Evolutionary conservation across 64 coral and sea anemone species (phyloP).

Genomic region (Montipora foliosa): DNA sequence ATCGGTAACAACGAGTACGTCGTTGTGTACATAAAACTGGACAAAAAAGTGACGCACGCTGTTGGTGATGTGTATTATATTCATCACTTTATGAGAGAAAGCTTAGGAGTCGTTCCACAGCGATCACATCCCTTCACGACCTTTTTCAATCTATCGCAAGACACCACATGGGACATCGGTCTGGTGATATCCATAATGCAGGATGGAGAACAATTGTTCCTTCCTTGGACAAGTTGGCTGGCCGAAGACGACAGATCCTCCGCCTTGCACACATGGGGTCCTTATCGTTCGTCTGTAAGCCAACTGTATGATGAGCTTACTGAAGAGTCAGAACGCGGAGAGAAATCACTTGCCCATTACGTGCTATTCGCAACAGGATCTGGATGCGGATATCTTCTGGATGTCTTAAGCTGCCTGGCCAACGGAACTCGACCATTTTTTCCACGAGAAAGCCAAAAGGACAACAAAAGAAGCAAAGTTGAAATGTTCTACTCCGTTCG

Average conservation of each 20-base stretch:
- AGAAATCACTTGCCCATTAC: neutral
- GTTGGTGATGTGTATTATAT: neutral
- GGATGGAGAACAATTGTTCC: conserved; percentile 50
- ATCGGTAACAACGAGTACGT: too few species aligned
- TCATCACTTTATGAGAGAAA: conserved; percentile 32
- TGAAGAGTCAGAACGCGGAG: neutral
- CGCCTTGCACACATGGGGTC: conserved; percentile 56
- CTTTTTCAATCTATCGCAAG: conserved; percentile 55
- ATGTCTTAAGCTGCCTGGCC: conserved; percentile 70
- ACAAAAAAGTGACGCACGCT: too few species aligned
- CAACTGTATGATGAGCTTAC: conserved; percentile 34
- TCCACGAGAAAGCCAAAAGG: neutral
- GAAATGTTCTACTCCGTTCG: conserved; percentile 73
- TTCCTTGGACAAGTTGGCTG: conserved; percentile 75
- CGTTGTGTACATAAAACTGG: too few species aligned
- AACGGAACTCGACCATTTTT: conserved; percentile 13
- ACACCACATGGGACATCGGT: conserved; percentile 69
- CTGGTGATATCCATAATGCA: conserved; percentile 62
- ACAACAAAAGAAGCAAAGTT: neutral
- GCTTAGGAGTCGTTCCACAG: conserved; percentile 40
- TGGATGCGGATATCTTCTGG: conserved; percentile 70
- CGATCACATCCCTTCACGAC: conserved; percentile 75
- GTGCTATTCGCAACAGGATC: conserved; percentile 73
- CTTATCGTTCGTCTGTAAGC: conserved; percentile 73
- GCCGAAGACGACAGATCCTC: neutral